Percentiles rank a stretch among this genome's conserved stretches.
These are phyloP conservation scores for Meloidogyne exigua DNA, from an alignment of 1,140 invertebrate genomes.

Conservation along the genomic window DNA sequence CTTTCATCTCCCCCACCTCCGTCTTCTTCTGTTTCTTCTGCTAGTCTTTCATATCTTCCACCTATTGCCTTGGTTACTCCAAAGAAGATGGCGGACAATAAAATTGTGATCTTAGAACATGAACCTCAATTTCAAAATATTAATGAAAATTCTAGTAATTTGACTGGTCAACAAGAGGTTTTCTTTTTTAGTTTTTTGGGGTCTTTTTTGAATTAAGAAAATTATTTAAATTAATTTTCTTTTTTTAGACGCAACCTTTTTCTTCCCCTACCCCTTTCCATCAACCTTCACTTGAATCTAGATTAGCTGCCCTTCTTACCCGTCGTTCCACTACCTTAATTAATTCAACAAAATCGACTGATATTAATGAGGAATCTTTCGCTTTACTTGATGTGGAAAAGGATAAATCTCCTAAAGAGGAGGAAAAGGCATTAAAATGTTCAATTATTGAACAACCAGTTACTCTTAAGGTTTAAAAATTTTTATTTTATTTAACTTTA, in stretches of 20 bases:
- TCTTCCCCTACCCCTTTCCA: neutral
- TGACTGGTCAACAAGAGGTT: neutral
- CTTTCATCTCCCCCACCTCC: neutral
- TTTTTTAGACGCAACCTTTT: neutral
- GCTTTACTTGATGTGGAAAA: neutral
- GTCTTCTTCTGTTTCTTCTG: neutral
- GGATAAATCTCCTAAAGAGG: neutral
- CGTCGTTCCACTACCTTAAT: neutral
- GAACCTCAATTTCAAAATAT: neutral
- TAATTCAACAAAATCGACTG: neutral
- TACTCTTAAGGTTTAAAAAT: neutral
- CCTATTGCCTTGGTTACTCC: slow-evolving; percentile 1
- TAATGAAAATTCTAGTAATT: neutral
- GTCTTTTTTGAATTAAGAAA: neutral
- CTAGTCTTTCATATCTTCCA: slow-evolving; percentile 4
- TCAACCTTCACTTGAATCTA: slow-evolving; percentile 4
- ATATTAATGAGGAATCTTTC: neutral
- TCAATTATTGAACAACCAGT: too few species aligned
- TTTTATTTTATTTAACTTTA: neutral
- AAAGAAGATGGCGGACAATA: neutral
- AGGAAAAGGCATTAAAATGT: neutral
- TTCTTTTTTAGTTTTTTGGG: too few species aligned
- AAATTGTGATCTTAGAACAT: slow-evolving; percentile 1
- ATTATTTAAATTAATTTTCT: neutral
- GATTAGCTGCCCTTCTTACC: slow-evolving; percentile 8